Percentiles rank a stretch among this genome's conserved stretches.
These are phyloP conservation scores for Megaceryle maxima DNA, from an alignment of 2,113 vertebrate genomes.

Conservation along the genomic window DNA sequence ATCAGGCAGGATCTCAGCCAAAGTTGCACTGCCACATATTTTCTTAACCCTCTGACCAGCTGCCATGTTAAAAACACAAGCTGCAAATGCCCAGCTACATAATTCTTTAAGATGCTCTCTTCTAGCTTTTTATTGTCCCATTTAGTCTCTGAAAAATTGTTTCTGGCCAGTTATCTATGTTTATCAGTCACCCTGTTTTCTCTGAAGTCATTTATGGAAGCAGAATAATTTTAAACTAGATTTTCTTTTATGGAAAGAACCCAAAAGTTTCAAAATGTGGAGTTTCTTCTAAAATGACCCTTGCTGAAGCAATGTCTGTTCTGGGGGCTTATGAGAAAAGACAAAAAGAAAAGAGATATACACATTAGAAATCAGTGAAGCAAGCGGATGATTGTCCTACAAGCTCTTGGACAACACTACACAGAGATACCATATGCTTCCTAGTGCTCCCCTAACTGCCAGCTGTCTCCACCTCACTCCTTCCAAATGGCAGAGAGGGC, in stretches of 20 bases:
- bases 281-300: background rate
- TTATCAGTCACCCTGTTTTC: background rate
- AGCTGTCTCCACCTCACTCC: constrained; percentile 49
- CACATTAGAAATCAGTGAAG: constrained; percentile 31
- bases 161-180: background rate
- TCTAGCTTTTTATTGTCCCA: background rate
- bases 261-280: background rate
- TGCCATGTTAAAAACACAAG: constrained; percentile 45
- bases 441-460: constrained; percentile 59
- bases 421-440: constrained; percentile 58
- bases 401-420: constrained; percentile 22
- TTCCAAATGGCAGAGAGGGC: constrained; percentile 59
- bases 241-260: background rate
- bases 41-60: constrained; percentile 38
- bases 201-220: background rate
- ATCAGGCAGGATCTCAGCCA: constrained; percentile 60
- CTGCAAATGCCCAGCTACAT: background rate
- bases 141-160: background rate
- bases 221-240: background rate
- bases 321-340: background rate
- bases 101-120: background rate
- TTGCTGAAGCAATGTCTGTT: background rate
- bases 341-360: background rate
- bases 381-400: constrained; percentile 2
- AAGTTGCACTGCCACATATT: constrained; percentile 45